Evolutionary conservation across 1,140 invertebrate genomes (phyloP), one percentile per base, ranked within the genome.

Genomic region (Zaprionus africanus): DNA sequence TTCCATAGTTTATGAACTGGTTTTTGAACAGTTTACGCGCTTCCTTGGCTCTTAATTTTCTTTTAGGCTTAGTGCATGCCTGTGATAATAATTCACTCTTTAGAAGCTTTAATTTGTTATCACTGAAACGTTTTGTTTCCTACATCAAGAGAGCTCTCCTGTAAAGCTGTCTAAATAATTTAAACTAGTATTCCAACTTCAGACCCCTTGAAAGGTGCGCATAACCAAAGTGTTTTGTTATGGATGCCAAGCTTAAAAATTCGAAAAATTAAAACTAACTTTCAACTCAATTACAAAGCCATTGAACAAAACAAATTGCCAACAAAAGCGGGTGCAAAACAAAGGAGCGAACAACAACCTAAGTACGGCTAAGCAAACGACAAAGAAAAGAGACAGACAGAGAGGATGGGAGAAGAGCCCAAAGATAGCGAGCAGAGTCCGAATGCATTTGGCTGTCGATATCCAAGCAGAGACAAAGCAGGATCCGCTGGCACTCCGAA

Each of bases 241-340:
- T 51, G 46, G 46, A 51, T 24, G 17, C 19, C 46, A 51, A 46
- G 46, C 11, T 49, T 12, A 54, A 61, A 63, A 51, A 28, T 58
- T 46, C 51, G 26, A 5, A 56, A 72, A 80, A 76, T 88, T 78
- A 88, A 73, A 84, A 67, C 71, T 81, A 86, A 84, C 74, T 87
- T 67, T 84, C 69, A 81, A 87, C 78, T 88, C 74, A 76, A 88
- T 88, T 78, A 87, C 70, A 62, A 79, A 62, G 68, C 69, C 57
- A 78, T 84, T 83, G 38, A 75, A 51, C 41, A 88, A 87, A 59
- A 70, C 57, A 63, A 87, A 80, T 78, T 72, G 63, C 58, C 28
- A 66, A 68, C 68, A 63, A 57, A 62, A 43, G 41, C 34, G 46
- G 26, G n/a, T n/a, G 13, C 49, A 46, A 66, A 75, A 76, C 69